Evolutionary conservation across 2,888 invertebrate genomes (phyloP).

Genomic region (Melipona bicolor): DNA sequence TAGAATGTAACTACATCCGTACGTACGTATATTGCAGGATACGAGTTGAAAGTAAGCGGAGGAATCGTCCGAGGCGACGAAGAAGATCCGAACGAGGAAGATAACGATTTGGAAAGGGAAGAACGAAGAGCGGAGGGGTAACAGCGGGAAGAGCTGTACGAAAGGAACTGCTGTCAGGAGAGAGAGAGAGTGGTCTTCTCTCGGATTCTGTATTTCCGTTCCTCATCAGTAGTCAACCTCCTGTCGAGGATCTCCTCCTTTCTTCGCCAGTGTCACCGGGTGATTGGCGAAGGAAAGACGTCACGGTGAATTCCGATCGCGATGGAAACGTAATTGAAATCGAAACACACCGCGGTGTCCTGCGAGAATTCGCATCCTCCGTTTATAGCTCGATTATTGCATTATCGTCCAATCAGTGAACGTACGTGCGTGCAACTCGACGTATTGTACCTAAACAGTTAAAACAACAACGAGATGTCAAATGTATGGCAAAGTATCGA

Average conservation of each 20-base stretch:
- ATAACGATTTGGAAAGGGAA: neutral
- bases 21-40: neutral
- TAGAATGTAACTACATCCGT: neutral
- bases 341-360: neutral
- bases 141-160: neutral
- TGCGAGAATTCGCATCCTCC: too few species aligned
- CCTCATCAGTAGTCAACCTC: slow-evolving; percentile 82
- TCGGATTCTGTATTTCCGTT: slow-evolving; percentile 79
- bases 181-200: slow-evolving; percentile 68
- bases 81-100: neutral
- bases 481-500: too few species aligned
- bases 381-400: neutral
- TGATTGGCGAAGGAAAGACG: slow-evolving; percentile 1
- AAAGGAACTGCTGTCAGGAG: neutral
- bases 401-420: neutral
- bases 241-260: slow-evolving; percentile 73
- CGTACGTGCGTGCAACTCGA: neutral
- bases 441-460: too few species aligned
- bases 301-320: slow-evolving; percentile 2
- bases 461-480: too few species aligned
- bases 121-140: neutral
- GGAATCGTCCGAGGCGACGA: neutral
- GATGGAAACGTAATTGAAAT: slow-evolving; percentile 8
- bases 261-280: slow-evolving; percentile 28
- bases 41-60: neutral